Evolutionary conservation across 2,888 invertebrate species (phyloP).

Genomic region (Morinoia aosen): DNA sequence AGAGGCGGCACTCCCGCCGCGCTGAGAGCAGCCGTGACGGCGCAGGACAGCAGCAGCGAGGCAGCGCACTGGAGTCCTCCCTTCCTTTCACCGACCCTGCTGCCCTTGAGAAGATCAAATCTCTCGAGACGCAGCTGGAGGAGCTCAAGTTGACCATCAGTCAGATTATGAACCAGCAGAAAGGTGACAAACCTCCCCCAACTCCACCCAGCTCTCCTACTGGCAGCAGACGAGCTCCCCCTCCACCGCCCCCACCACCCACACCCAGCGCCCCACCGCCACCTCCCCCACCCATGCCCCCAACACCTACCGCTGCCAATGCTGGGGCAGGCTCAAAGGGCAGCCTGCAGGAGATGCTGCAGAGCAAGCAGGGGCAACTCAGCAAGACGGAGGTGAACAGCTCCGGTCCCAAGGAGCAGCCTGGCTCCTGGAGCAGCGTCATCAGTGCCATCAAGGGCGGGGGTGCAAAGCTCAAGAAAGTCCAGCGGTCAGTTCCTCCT

Average conservation of each 20-base stretch:
- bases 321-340: neutral
- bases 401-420: neutral
- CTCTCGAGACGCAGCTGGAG: conserved; percentile 37
- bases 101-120: conserved; percentile 25
- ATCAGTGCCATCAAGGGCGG: conserved; percentile 48
- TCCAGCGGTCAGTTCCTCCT: conserved; percentile 8
- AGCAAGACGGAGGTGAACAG: conserved; percentile 24
- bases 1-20: neutral
- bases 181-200: conserved; percentile 8
- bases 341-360: conserved; percentile 52
- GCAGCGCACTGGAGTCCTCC: conserved; percentile 18
- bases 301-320: neutral
- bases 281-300: neutral
- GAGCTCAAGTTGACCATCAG: conserved; percentile 31
- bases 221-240: neutral
- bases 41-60: neutral
- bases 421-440: conserved; percentile 39
- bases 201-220: conserved; percentile 24
- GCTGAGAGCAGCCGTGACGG: neutral
- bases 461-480: conserved; percentile 33
- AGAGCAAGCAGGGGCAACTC: conserved; percentile 47
- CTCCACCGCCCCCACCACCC: neutral
- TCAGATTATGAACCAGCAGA: conserved; percentile 27
- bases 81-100: conserved; percentile 44
- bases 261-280: neutral